These are phyloP conservation scores for Eurytoma californica DNA, from an alignment of 2,888 invertebrate genomes.

Conservation along the genomic window DNA sequence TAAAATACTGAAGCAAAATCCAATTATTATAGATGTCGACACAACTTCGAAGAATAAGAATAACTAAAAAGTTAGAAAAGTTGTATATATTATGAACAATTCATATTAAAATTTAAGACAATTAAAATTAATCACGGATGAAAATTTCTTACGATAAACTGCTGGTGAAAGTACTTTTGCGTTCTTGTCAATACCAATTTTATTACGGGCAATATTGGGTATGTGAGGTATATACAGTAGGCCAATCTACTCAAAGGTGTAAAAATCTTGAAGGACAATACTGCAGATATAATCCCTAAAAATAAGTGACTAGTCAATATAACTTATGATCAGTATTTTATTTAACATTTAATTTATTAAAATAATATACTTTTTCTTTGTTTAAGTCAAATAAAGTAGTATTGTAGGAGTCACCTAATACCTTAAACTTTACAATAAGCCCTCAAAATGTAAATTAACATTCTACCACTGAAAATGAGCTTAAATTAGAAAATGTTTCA, in stretches of 20 bases:
- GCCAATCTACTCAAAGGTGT: slow-evolving; percentile 60
- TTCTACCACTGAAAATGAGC: too few species aligned
- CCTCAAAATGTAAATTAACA: too few species aligned
- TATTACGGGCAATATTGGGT: slow-evolving; percentile 55
- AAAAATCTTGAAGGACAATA: slow-evolving; percentile 60
- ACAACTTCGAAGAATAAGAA: slow-evolving; percentile 46
- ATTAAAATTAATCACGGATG: background rate
- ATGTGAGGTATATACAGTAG: slow-evolving; percentile 60
- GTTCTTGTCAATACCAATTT: slow-evolving; percentile 44
- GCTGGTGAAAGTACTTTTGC: slow-evolving; percentile 52
- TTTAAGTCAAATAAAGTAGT: too few species aligned
- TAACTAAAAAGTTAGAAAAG: slow-evolving; percentile 43
- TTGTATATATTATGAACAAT: too few species aligned
- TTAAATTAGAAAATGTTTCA: too few species aligned
- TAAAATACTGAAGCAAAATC: slow-evolving; percentile 50
- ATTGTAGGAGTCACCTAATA: too few species aligned
- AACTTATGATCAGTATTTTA: too few species aligned
- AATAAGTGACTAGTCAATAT: too few species aligned
- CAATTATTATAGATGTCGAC: slow-evolving; percentile 20
- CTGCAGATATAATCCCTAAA: slow-evolving; percentile 57
- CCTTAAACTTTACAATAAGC: too few species aligned
- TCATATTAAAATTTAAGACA: background rate
- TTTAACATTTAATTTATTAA: too few species aligned
- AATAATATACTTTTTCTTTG: too few species aligned
- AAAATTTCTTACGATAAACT: slow-evolving; percentile 31